Percentiles rank a stretch among this genome's conserved stretches.
Conservation (phyloP, 2,888 invertebrate species). For the Stegana nigrithorax region DNA sequence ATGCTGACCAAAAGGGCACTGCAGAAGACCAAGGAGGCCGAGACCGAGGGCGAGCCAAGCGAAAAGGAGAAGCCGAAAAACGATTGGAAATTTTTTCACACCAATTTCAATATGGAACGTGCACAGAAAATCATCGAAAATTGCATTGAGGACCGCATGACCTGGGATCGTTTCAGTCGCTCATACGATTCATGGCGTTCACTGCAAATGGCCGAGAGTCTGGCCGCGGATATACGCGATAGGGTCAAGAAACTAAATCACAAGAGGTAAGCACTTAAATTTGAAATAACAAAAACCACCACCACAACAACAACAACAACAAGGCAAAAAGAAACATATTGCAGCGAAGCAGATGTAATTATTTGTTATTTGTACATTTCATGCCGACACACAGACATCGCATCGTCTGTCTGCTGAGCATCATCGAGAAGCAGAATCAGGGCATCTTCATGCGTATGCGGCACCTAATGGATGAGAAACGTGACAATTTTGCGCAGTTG, state of each 20-base stretch:
- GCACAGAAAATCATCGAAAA: conserved; percentile 63
- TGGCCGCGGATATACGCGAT: conserved; percentile 63
- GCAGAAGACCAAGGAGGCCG: conserved; percentile 34
- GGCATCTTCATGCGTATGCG: conserved; percentile 64
- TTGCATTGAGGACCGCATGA: conserved; percentile 64
- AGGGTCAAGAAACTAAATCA: conserved; percentile 63
- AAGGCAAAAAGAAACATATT: conserved; percentile 1
- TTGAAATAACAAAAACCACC: not conserved
- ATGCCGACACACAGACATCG: conserved; percentile 67
- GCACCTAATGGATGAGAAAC: conserved; percentile 64
- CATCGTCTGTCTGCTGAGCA: conserved; percentile 65
- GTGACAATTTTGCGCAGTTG: conserved; percentile 65
- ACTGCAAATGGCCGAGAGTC: conserved; percentile 60
- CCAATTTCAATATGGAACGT: conserved; percentile 67
- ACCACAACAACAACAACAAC: conserved; percentile 6
- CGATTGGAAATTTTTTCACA: conserved; percentile 63
- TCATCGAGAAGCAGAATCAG: conserved; percentile 67
- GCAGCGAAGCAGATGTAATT: too few relatives aligned
- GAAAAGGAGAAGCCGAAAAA: conserved; percentile 53
- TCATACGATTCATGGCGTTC: conserved; percentile 68
- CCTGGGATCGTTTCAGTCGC: conserved; percentile 67
- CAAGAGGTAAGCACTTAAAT: conserved; percentile 51
- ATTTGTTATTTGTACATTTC: conserved; percentile 15
- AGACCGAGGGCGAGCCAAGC: conserved; percentile 35
- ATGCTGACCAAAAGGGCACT: conserved; percentile 57